Evolutionary conservation across 2,888 invertebrate genomes (phyloP).

Genomic region (Melinopterus prodromus): DNA sequence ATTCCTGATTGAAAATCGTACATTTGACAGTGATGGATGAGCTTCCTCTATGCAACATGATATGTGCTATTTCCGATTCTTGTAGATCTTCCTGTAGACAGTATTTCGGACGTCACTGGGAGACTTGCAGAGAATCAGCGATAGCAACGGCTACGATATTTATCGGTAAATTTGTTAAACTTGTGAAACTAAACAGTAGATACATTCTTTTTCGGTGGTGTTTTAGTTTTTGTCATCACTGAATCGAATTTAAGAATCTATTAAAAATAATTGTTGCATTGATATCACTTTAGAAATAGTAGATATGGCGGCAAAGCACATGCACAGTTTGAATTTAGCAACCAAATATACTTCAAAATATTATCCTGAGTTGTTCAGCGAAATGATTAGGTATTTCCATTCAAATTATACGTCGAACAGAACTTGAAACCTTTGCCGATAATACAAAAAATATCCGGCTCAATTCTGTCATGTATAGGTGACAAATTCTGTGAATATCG

Average conservation of each 20-base stretch:
- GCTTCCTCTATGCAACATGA: not conserved
- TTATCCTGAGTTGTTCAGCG: too few relatives aligned
- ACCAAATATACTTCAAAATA: too few relatives aligned
- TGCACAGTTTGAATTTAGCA: too few relatives aligned
- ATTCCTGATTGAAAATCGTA: constrained; percentile 50
- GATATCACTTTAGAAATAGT: too few relatives aligned
- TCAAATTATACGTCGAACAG: too few relatives aligned
- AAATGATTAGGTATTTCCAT: too few relatives aligned
- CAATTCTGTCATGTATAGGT: too few relatives aligned
- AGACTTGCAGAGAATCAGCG: not conserved
- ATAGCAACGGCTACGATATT: not conserved
- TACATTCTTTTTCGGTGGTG: constrained; percentile 48
- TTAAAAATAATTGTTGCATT: too few relatives aligned
- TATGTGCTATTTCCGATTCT: not conserved
- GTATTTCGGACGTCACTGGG: not conserved
- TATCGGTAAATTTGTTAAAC: not conserved
- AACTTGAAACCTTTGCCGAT: too few relatives aligned
- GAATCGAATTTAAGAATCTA: too few relatives aligned
- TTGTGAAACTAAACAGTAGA: constrained; percentile 6
- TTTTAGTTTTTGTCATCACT: constrained; percentile 48
- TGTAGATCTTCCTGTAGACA: not conserved
- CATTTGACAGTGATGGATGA: not conserved
- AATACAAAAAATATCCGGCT: too few relatives aligned
- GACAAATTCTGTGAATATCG: too few relatives aligned
- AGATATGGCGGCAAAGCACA: constrained; percentile 37